Evolutionary conservation across 1,140 invertebrate genomes (phyloP).

Genomic region (Wiebesia pumilae): DNA sequence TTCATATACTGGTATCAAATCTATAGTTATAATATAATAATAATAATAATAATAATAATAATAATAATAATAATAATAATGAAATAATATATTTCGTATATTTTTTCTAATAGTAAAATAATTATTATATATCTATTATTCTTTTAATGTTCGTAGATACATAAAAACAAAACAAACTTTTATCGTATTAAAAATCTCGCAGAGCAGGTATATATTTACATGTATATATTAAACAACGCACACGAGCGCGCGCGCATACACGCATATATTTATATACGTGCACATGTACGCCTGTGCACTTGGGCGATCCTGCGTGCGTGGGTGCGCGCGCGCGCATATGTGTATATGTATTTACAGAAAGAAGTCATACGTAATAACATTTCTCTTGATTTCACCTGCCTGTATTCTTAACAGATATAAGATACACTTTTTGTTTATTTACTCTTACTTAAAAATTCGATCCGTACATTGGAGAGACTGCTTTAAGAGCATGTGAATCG

Average conservation of each 20-base stretch:
- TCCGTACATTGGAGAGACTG: slow-evolving; percentile 26
- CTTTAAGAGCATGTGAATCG: slow-evolving; percentile 43
- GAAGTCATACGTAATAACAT: slow-evolving; percentile 35
- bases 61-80: slow-evolving; percentile 35
- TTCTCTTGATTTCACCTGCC: slow-evolving; percentile 49
- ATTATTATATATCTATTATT: slow-evolving; percentile 37
- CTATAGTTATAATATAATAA: slow-evolving; percentile 45
- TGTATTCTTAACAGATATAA: slow-evolving; percentile 48
- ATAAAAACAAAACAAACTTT: slow-evolving; percentile 50
- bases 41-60: slow-evolving; percentile 12
- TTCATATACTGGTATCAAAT: slow-evolving; percentile 37
- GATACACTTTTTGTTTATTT: slow-evolving; percentile 15
- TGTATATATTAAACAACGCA: neutral
- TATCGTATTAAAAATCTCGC: slow-evolving; percentile 39
- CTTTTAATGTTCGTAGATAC: slow-evolving; percentile 27
- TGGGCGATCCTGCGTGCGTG: too few relatives aligned
- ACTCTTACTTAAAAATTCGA: slow-evolving; percentile 23
- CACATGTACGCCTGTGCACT: neutral
- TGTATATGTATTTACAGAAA: slow-evolving; percentile 23
- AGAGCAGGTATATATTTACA: slow-evolving; percentile 18
- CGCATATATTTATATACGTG: neutral
- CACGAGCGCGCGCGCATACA: neutral
- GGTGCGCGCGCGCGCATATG: neutral
- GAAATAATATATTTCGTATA: slow-evolving; percentile 43
- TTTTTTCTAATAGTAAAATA: slow-evolving; percentile 45